Base-by-base conservation (phyloP, 2,797 vertebrate genomes). In the Eidolon dupreanum region DNA sequence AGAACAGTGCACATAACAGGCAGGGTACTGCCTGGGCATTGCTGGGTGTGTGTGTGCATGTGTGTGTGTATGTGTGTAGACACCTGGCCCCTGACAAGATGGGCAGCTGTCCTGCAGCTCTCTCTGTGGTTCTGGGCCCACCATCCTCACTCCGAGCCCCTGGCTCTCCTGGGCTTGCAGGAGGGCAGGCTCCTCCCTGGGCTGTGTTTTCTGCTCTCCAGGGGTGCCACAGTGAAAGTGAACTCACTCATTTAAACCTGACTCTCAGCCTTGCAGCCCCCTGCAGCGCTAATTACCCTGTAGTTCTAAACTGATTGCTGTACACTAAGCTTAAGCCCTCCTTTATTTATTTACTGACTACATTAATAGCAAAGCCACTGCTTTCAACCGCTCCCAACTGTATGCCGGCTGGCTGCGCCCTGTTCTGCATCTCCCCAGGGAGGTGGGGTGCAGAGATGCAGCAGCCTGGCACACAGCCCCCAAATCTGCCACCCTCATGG, bases 261-360 rank as follows among this genome's bases (percentile, higher is more conserved):
- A 98, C 98, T 98, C 97, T 49, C 97, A 98, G 98, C 96, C 97
- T 98, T 92, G 98, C 81, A 85, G 96, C 97, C 98, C 98, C 99
- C 98, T 0, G 97, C 98, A 87, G 98, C 24, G 98, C 97, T 99
- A 98, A 99, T 99, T 98, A 99, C 98, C 98, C 98, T 88, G 98
- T 97, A 98, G 98, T 97, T 99, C 98, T 95, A 98, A 97, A 98
- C 98, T 98, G 98, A 98, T 99, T 98, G 98, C 99, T 98, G 98
- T 98, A 98, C 98, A 96, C 98, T 98, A 97, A 97, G 98, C 98
- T 98, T 98, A 98, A 98, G 98, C 98, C 98, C 98, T 98, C 98
- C 98, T 98, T 98, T 98, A 98, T 99, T 99, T 99, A 99, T 98
- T 99, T 99, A 99, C 98, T 88, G 98, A 99, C 98, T 99, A 98